These are phyloP conservation scores for Drosophila buzzatii DNA, from an alignment of 2,888 invertebrate genomes.

Conservation along the genomic window DNA sequence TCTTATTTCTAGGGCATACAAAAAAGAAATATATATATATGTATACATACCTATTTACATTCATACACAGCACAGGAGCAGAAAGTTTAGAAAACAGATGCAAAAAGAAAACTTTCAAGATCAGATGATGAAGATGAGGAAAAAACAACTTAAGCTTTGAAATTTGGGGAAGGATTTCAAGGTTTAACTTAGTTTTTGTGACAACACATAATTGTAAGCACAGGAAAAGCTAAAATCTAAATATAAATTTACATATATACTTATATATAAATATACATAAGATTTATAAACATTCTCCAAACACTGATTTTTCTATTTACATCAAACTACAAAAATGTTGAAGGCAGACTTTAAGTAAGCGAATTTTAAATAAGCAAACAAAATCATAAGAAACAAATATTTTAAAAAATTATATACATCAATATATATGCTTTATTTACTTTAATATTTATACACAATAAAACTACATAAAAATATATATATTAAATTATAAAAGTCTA, in stretches of 20 bases:
- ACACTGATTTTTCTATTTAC: constrained; percentile 77
- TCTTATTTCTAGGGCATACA: constrained; percentile 69
- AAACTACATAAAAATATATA: constrained; percentile 27
- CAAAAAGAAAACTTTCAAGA: constrained; percentile 10
- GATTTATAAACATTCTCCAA: constrained; percentile 55
- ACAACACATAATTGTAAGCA: constrained; percentile 53
- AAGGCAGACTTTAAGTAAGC: constrained; percentile 76
- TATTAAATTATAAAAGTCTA: constrained; percentile 56
- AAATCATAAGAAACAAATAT: constrained; percentile 47
- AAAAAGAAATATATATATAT: constrained; percentile 4
- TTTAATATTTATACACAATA: constrained; percentile 73
- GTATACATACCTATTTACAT: constrained; percentile 42
- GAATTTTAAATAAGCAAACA: constrained; percentile 67
- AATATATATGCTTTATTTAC: constrained; percentile 82
- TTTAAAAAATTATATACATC: constrained; percentile 68
- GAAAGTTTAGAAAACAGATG: constrained; percentile 17
- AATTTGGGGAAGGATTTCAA: constrained; percentile 86
- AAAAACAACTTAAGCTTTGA: constrained; percentile 83
- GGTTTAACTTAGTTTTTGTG: constrained; percentile 81
- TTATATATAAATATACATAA: constrained; percentile 50
- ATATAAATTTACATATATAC: constrained; percentile 29
- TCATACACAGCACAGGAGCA: constrained; percentile 41
- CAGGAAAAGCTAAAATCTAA: constrained; percentile 38
- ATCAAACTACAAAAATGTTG: constrained; percentile 66
- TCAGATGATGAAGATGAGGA: constrained; percentile 39